Percentiles rank a stretch among this genome's conserved stretches.
phyloP scores from a whole-genome alignment of 2,113 vertebrate genomes.

The Sapajus apella region DNA sequence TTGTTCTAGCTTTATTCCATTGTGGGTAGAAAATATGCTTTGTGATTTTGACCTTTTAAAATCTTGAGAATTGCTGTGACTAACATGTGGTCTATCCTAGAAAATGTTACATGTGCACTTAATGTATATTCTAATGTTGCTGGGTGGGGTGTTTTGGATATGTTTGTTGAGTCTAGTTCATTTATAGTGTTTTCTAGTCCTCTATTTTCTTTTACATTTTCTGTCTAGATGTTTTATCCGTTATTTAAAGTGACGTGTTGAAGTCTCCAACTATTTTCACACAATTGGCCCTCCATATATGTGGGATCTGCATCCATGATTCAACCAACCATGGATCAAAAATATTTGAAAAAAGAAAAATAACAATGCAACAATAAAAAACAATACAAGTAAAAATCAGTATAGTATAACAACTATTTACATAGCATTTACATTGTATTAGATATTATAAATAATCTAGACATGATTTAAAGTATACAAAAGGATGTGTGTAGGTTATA shows the following conservation, averaged over 20 bases:
- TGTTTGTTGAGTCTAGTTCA: background rate
- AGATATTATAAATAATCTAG: background rate
- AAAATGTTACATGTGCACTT: background rate
- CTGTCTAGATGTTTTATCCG: background rate
- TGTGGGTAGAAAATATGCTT: background rate
- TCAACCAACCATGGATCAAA: background rate
- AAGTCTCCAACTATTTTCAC: background rate
- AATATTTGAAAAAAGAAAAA: background rate
- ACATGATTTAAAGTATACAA: background rate
- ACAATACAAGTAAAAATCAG: background rate
- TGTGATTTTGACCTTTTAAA: background rate
- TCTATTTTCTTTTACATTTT: background rate
- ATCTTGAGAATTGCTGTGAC: background rate
- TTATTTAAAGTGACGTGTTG: background rate
- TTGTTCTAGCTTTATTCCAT: background rate
- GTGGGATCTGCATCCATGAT: background rate
- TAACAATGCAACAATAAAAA: background rate
- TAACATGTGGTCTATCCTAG: background rate
- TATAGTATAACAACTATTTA: background rate
- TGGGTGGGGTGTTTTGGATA: background rate
- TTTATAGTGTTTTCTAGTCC: background rate
- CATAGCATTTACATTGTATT: background rate
- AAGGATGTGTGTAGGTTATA: background rate
- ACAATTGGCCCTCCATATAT: background rate
- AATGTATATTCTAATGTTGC: background rate